Base-by-base conservation (phyloP, 2,797 vertebrate genomes). In the Neostethus bicornis region DNA sequence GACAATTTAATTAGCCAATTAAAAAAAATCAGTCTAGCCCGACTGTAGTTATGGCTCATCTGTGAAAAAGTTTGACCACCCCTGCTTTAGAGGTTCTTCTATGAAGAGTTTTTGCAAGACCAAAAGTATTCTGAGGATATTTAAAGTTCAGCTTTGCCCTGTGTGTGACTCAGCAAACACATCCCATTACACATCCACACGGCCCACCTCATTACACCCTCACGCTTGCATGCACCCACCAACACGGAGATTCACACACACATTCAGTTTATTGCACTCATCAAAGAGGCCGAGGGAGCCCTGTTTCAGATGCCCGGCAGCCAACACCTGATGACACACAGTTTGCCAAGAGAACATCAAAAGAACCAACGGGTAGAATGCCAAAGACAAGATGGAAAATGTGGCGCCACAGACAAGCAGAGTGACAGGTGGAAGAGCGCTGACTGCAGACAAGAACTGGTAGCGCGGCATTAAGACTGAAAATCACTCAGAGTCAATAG, bases 361-460 rank as follows among this genome's bases (percentile, higher is more conserved):
- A n/a, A 82, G 83, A 84, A 82, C 81, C 57, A 65, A 85, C 75
- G 51, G 76, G 79, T 85, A 81, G 64, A 80, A 90, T 85, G 88
- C 77, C 89, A 90, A 89, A 90, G 84, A 90, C 87, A 87, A 64
- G 79, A 90, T 89, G 89, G 83, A 77, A 66, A 76, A 90, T 89
- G 89, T 70, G 86, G 81, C 75, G 74, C 85, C 87, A 90, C 88
- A 87, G 81, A 87, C 87, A 90, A 88, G 89, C 88, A 83, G 86
- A 87, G 89, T 82, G 81, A 87, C 80, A 66, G 85, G 84, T 78
- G 86, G 86, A 73, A 73, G 80, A 84, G 76, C 79, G 73, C 80
- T 82, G 81, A 84, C 79, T 83, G 78, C 77, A 73, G 73, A 75
- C 70, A 44, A 77, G 67, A 70, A 81, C 64, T 72, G 79, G 72